phyloP scores from a whole-genome alignment of 2,113 vertebrate species.

The Bucco capensis region DNA sequence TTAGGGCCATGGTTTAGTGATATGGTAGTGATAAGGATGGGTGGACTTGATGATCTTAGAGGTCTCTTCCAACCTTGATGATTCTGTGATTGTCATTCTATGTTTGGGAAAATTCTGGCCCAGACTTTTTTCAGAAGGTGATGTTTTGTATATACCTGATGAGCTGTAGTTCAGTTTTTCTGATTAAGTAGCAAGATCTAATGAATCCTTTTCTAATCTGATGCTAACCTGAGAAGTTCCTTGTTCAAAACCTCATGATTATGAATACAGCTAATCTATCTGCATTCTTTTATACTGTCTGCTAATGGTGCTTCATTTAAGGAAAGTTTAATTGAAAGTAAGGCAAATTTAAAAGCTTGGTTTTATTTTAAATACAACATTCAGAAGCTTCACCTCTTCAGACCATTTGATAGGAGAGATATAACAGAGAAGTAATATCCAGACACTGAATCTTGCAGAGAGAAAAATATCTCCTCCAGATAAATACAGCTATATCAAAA shows the following conservation, averaged over 20 bases:
- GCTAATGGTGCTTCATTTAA: background rate
- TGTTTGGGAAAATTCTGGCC: background rate
- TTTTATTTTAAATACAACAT: background rate
- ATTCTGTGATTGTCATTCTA: too few species aligned
- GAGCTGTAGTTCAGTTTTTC: background rate
- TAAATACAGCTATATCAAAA: constrained; percentile 29
- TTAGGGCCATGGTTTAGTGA: too few species aligned
- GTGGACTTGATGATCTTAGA: too few species aligned
- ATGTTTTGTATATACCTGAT: background rate
- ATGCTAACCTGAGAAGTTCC: background rate
- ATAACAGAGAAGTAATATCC: background rate
- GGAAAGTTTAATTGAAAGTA: background rate
- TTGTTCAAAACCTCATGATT: background rate
- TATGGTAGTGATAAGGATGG: too few species aligned
- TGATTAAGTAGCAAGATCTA: background rate
- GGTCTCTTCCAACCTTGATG: too few species aligned
- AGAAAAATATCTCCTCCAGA: constrained; percentile 3
- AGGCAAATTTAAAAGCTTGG: background rate
- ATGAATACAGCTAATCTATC: background rate
- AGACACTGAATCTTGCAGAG: background rate
- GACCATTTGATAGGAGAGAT: background rate
- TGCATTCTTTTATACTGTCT: background rate
- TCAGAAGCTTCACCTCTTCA: background rate
- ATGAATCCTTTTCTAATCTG: background rate
- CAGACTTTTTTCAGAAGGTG: background rate